phyloP scores from a whole-genome alignment of 2,113 vertebrate genomes.

The Mesoclemmys tuberculata region DNA sequence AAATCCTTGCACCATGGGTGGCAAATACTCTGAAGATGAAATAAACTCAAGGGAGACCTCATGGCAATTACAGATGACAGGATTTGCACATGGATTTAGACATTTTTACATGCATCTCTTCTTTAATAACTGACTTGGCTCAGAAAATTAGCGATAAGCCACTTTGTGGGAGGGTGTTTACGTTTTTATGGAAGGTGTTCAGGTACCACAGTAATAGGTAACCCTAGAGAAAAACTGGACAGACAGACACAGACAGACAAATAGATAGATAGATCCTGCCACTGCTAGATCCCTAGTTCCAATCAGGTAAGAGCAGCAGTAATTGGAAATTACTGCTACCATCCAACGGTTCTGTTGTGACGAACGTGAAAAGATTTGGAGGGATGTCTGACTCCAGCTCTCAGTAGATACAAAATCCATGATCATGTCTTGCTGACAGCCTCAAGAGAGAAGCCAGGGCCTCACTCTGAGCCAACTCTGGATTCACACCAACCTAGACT shows the following conservation, averaged over 20 bases:
- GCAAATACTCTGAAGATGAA: background rate
- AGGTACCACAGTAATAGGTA: fast-evolving
- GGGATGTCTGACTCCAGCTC: fast-evolving
- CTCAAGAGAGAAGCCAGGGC: background rate
- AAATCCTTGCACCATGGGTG: fast-evolving
- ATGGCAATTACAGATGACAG: background rate
- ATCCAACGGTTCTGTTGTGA: fast-evolving
- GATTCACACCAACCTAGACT: background rate
- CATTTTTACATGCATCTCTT: background rate
- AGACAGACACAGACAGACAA: background rate
- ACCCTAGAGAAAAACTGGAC: background rate
- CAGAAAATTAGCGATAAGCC: fast-evolving
- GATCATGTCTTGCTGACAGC: background rate
- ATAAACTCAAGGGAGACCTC: background rate
- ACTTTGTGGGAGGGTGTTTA: background rate
- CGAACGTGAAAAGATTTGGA: background rate
- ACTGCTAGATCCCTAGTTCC: background rate
- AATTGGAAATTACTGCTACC: background rate
- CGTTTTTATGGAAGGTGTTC: background rate
- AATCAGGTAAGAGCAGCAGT: background rate
- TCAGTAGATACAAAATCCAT: background rate
- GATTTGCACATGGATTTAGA: fast-evolving
- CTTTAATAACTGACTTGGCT: background rate
- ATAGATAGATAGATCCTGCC: background rate
- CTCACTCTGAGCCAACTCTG: background rate